These are phyloP conservation scores for Anolis carolinensis DNA, from an alignment of 2,113 vertebrate genomes.

Conservation along the genomic window DNA sequence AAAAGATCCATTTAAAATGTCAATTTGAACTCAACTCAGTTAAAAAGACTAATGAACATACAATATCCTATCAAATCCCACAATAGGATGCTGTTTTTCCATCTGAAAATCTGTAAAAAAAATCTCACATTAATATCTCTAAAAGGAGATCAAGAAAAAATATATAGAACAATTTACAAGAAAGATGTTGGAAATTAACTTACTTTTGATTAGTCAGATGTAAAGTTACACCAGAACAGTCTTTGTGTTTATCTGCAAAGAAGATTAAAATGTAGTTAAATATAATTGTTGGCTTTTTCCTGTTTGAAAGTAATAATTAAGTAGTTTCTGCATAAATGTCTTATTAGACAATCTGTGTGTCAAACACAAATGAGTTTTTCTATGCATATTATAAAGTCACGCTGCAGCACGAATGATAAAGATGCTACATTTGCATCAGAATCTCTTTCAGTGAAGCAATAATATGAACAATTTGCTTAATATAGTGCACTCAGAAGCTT, in stretches of 20 bases:
- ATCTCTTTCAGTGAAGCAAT: background rate
- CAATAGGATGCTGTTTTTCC: background rate
- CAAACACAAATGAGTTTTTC: background rate
- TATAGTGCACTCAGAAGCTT: background rate
- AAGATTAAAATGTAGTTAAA: conserved; percentile 26
- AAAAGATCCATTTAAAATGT: too few species aligned
- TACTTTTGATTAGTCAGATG: conserved; percentile 91
- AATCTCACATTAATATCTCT: background rate
- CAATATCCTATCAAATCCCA: background rate
- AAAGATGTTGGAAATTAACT: conserved; percentile 62
- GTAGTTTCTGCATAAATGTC: background rate
- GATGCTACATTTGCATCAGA: background rate
- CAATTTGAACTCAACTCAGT: too few species aligned
- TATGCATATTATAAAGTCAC: background rate
- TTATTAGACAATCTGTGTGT: background rate
- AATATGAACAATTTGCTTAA: background rate
- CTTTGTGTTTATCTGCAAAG: conserved; percentile 90
- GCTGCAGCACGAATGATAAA: background rate
- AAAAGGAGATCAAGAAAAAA: background rate
- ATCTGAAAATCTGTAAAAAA: background rate
- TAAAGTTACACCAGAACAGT: conserved; percentile 92
- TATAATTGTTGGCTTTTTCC: background rate
- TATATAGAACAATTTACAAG: background rate
- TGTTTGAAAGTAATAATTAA: background rate
- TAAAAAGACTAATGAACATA: too few species aligned